Evolutionary conservation across 2,113 vertebrate genomes (phyloP).

Genomic region (Chaetops frenatus): DNA sequence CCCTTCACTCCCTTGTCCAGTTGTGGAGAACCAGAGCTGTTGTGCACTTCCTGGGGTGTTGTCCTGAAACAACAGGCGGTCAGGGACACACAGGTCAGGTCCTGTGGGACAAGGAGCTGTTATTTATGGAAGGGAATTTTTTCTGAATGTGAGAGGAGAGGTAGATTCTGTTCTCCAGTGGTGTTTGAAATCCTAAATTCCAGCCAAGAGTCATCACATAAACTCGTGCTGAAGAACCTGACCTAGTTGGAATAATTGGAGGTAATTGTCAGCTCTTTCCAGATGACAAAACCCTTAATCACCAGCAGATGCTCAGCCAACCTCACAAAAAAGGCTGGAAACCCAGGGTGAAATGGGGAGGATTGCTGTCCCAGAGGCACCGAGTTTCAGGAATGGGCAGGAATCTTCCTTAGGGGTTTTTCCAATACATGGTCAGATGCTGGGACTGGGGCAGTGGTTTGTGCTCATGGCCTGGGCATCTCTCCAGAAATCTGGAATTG

Average conservation of each 20-base stretch:
- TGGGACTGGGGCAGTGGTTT: not conserved
- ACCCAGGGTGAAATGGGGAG: not conserved
- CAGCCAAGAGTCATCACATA: not conserved
- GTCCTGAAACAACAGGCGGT: not conserved
- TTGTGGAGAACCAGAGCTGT: not conserved
- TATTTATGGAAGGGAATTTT: not conserved
- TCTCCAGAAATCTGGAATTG: not conserved
- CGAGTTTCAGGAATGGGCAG: conserved; percentile 38
- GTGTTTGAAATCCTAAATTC: not conserved
- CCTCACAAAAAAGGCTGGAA: not conserved
- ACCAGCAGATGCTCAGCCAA: conserved; percentile 44
- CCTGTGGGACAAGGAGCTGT: not conserved
- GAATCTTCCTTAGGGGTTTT: not conserved
- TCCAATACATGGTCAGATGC: not conserved
- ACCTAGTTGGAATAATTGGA: conserved; percentile 40
- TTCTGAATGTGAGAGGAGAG: not conserved
- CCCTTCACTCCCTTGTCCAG: not conserved
- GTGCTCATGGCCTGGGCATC: not conserved
- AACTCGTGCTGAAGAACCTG: conserved; percentile 35
- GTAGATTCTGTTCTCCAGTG: not conserved
- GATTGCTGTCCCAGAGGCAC: not conserved
- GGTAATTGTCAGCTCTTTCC: conserved; percentile 44
- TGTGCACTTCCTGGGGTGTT: not conserved
- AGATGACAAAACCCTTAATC: conserved; percentile 48
- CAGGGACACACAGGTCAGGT: not conserved